phyloP scores from a whole-genome alignment of 2,797 vertebrate species.

The Cossypha polioptera region DNA sequence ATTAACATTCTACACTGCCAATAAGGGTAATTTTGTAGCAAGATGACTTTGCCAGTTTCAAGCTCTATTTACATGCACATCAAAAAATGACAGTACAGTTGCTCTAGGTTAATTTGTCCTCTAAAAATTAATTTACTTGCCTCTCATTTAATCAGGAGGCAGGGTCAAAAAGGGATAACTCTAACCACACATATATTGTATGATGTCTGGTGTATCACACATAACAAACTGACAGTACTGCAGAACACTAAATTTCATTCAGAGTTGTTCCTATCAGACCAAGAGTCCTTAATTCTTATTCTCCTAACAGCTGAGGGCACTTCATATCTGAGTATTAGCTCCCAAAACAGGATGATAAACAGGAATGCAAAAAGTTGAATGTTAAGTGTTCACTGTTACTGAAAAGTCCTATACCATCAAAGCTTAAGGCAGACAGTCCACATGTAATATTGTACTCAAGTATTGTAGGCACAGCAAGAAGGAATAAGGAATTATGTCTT shows the following conservation, averaged over 20 bases:
- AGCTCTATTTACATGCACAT: slow-evolving; percentile 43
- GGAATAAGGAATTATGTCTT: not conserved
- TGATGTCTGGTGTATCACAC: not conserved
- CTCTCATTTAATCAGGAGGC: not conserved
- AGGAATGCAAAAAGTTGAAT: slow-evolving; percentile 39
- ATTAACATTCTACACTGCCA: slow-evolving; percentile 43
- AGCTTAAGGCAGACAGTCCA: slow-evolving; percentile 44
- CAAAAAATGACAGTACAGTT: slow-evolving; percentile 13
- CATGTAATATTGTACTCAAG: not conserved
- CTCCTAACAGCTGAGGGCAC: not conserved
- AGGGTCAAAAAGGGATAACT: slow-evolving; percentile 22
- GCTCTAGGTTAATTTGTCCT: slow-evolving; percentile 5
- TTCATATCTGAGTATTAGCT: slow-evolving; percentile 32
- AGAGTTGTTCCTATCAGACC: not conserved
- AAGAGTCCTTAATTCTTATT: slow-evolving; percentile 6
- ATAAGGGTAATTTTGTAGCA: not conserved
- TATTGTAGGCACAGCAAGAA: slow-evolving; percentile 29
- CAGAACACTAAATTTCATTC: not conserved
- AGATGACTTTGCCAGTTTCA: not conserved
- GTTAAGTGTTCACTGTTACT: not conserved
- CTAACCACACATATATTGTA: not conserved
- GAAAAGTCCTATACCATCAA: not conserved
- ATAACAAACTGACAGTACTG: not conserved
- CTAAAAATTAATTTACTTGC: slow-evolving; percentile 34
- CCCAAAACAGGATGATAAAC: not conserved